Evolutionary conservation across 2,888 invertebrate species (phyloP), one percentile per base, ranked within the genome.

Genomic region (Coenonympha glycerion): DNA sequence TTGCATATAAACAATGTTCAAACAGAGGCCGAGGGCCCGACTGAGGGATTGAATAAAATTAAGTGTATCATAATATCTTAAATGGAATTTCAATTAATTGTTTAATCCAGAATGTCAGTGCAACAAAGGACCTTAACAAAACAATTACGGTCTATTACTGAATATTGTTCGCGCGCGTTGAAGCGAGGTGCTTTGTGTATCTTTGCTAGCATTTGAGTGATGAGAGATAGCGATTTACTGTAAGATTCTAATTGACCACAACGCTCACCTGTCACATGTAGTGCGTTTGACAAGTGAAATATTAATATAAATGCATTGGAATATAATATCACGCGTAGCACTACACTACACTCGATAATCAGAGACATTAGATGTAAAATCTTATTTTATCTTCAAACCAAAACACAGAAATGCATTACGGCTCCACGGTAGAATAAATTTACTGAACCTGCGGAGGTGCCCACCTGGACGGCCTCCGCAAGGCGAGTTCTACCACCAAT

Each of bases 71-170:
- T 53, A 53, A 49, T 53, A 53, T 41, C 53, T 37, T 41, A 57
- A 57, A 55, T 47, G 58, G 57, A 59, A 62, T 62, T 60, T 55
- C 61, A 63, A 67, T 69, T 65, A 65, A 64, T 69, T 63, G 66
- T 65, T 67, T 68, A 66, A 71, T 69, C 63, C 62, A 65, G 69
- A 54, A 68, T 65, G 65, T 64, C 68, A 62, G 58, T 68, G 60
- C 59, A 67, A 73, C 71, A 73, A 69, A 70, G 68, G 68, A 66
- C 58, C 59, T 57, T 53, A 64, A 68, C 68, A 73, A 71, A 71
- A 71, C 66, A 68, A 67, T 69, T 67, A 64, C 58, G 63, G 57
- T 65, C 60, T 71, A 64, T 68, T 70, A 64, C 60, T 60, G 67
- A 68, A 68, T 71, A 76, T 72, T 75, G 68, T 74, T 68, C 47